Base-by-base conservation (phyloP, 2,888 invertebrate genomes). In the Orchestes rusci region DNA sequence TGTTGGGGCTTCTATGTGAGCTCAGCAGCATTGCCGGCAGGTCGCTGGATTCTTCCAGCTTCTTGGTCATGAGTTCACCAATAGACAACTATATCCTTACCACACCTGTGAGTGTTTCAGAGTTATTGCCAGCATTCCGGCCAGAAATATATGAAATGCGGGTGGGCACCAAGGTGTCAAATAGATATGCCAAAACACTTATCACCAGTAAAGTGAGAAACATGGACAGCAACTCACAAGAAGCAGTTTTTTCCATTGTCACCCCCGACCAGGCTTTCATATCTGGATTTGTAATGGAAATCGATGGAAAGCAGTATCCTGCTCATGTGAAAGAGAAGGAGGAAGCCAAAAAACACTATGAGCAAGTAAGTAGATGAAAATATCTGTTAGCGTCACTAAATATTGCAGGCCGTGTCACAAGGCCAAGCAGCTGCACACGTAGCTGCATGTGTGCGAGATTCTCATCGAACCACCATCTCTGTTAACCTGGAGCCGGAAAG, bases 201-300 rank as follows among this genome's bases (percentile, higher is more conserved):
- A 73, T 84, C 1, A 75, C 76, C 4, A 81, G 81, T 49, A 70
- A 72, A 50, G 75, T 84, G 16, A 73, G 72, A 53, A 84, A 85
- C 63, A 73, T 75, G 2, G 75, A 74, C 4, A 67, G 70, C 36
- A 65, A 61, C 7, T 68, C 82, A 1, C 77, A 79, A 52, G 80
- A 84, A 62, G 76, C 79, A 3, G 70, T 72, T 33, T 83, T 83
- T 66, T 72, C 75, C 34, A 74, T 83, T 5, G 72, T 82, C 12
- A 64, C 83, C 35, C 84, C 84, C 0, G 80, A 82, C 48, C 76
- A 78, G 1, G 82, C 82, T 1, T 83, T 79, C 62, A 81, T 83
- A 54, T 77, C 80, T 29, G 78, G 77, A 38, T 83, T 84, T 59
- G 64, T 74, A 28, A 82, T 83, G 82, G 77, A 75, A 43, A 69